phyloP scores from a whole-genome alignment of 2,113 vertebrate species.

The Lonchura striata region DNA sequence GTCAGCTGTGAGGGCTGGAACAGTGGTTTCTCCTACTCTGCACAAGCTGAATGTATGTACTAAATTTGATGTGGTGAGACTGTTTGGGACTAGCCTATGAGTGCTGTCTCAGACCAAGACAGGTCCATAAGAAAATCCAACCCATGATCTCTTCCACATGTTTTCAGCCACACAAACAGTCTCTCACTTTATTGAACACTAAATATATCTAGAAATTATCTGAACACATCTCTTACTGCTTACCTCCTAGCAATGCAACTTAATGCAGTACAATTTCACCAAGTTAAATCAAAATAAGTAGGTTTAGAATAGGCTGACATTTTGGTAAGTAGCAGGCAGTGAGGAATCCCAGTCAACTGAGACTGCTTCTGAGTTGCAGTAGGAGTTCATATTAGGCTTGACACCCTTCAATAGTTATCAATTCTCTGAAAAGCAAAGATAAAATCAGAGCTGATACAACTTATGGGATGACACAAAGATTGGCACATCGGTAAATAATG shows the following conservation, averaged over 20 bases:
- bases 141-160: background rate
- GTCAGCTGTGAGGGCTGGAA: background rate
- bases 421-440: constrained; percentile 4
- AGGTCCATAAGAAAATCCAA: background rate
- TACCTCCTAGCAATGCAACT: background rate
- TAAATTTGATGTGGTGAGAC: background rate
- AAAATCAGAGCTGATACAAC: constrained; percentile 34
- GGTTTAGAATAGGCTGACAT: background rate
- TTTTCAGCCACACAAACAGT: background rate
- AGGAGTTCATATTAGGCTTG: background rate
- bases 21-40: background rate
- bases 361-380: background rate
- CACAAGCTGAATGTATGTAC: background rate
- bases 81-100: rapidly evolving
- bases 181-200: background rate
- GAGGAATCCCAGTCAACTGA: background rate
- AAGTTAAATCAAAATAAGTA: background rate
- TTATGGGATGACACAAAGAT: constrained; percentile 43
- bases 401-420: constrained; percentile 54
- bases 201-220: background rate
- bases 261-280: background rate
- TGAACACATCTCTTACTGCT: background rate
- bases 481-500: constrained; percentile 39
- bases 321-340: background rate
- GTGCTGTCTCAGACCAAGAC: background rate